Evolutionary conservation across 2,113 vertebrate genomes (phyloP).

Genomic region (Alethe castanea): DNA sequence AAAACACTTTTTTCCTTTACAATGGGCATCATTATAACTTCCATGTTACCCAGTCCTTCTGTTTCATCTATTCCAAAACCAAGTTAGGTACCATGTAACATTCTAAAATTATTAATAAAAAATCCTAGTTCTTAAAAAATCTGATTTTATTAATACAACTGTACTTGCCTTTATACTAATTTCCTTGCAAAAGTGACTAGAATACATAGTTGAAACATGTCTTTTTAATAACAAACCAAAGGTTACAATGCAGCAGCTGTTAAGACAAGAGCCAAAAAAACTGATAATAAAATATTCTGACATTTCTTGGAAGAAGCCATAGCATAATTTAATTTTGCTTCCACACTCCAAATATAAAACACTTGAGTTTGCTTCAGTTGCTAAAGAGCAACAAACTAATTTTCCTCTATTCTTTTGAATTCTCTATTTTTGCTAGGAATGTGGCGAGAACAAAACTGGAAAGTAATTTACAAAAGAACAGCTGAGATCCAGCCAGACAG

Average conservation of each 20-base stretch:
- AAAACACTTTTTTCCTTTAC: neutral
- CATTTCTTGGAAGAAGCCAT: neutral
- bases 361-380: neutral
- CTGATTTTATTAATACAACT: neutral
- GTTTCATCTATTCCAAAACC: neutral
- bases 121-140: neutral
- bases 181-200: neutral
- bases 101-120: neutral
- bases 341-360: neutral
- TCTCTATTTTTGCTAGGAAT: neutral
- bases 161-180: neutral
- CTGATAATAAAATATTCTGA: neutral
- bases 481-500: neutral
- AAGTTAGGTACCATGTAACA: neutral
- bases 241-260: neutral
- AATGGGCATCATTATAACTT: neutral
- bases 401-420: neutral
- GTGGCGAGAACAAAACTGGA: neutral
- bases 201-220: neutral
- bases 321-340: neutral
- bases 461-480: neutral
- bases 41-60: neutral
- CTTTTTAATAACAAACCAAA: neutral
- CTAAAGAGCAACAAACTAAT: neutral
- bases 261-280: neutral